phyloP scores from a whole-genome alignment of 1,140 invertebrate species.

The Triops cancriformis region DNA sequence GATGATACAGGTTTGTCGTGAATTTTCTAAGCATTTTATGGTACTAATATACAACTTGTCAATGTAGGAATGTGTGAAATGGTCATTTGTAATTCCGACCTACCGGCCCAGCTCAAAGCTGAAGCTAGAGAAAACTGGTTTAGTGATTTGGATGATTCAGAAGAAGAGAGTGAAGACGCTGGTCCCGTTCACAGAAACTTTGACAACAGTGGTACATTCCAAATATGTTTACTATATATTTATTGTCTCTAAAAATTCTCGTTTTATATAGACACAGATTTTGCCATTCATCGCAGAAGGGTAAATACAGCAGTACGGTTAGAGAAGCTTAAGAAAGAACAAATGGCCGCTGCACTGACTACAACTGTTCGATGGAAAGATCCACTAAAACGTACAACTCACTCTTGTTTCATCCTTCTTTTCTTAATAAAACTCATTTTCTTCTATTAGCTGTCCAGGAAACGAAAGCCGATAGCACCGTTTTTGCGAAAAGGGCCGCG shows the following conservation, averaged over 20 bases:
- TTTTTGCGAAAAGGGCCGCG: conserved; percentile 36
- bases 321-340: conserved; percentile 79
- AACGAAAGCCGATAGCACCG: conserved; percentile 41
- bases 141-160: conserved; percentile 64
- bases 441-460: conserved; percentile 52
- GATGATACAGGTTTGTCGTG: conserved; percentile 80
- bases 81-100: conserved; percentile 66
- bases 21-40: no score
- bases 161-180: conserved; percentile 56
- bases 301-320: conserved; percentile 82
- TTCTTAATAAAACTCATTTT: conserved; percentile 35
- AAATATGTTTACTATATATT: no score
- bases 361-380: conserved; percentile 42
- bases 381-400: not conserved
- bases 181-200: conserved; percentile 13
- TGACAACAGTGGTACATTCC: conserved; percentile 15
- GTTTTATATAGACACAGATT: conserved; percentile 53
- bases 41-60: no score
- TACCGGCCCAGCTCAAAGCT: conserved; percentile 51
- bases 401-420: conserved; percentile 16
- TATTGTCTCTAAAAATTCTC: conserved; percentile 32
- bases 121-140: conserved; percentile 56
- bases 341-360: conserved; percentile 50
- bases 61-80: conserved; percentile 62
- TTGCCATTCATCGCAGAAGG: conserved; percentile 62